Evolutionary conservation across 2,888 invertebrate genomes (phyloP).

Genomic region (Trissoscelio sp.): DNA sequence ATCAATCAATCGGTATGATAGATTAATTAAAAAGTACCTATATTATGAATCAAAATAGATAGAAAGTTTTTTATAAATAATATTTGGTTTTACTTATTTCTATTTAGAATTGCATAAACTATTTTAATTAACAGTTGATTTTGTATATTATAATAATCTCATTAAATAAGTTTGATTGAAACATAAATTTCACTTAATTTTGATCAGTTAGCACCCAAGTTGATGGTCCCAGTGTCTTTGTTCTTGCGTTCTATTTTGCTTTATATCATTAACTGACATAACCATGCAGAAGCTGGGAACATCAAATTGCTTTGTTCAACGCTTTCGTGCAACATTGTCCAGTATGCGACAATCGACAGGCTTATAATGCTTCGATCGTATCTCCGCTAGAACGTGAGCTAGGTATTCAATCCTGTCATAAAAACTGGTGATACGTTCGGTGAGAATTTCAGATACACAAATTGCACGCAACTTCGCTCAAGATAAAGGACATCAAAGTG

Average conservation of each 20-base stretch:
- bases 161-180: too few species aligned
- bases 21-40: too few species aligned
- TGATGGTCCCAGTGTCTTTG: constrained; percentile 25
- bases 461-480: background rate
- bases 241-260: constrained; percentile 39
- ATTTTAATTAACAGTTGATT: too few species aligned
- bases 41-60: too few species aligned
- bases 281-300: constrained; percentile 23
- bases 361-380: constrained; percentile 23
- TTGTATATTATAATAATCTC: too few species aligned
- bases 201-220: constrained; percentile 3
- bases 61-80: too few species aligned
- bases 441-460: background rate
- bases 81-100: too few species aligned
- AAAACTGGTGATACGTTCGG: background rate
- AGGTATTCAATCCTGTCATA: background rate
- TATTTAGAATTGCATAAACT: too few species aligned
- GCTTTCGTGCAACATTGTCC: constrained; percentile 34
- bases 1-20: too few species aligned
- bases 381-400: constrained; percentile 2
- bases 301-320: constrained; percentile 32
- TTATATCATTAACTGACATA: constrained; percentile 36
- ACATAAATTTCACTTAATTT: constrained; percentile 34
- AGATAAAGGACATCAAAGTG: background rate
- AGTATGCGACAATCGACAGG: constrained; percentile 19